Base-by-base conservation (phyloP, 2,888 invertebrate genomes). In the Cerastis rubricosa region DNA sequence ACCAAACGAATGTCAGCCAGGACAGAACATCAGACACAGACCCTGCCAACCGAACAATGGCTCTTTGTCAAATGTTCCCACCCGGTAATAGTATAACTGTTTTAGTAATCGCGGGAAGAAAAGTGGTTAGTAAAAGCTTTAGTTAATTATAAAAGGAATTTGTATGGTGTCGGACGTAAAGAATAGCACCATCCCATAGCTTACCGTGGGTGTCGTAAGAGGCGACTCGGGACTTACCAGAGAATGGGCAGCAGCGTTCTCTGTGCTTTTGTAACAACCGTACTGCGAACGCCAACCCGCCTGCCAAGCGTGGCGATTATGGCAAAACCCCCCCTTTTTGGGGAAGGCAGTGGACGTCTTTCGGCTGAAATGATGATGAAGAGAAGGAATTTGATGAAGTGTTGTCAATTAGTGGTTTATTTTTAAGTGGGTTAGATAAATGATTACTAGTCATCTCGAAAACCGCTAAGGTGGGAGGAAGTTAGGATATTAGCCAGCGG, bases 21-120 rank as follows among this genome's bases (percentile, higher is more conserved):
- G 49, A 76, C 80, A 64, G 79, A 82, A 83, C 89, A 85, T 76
- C 88, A 76, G 76, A 67, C 83, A 67, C 88, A 78, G 77, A 71
- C 83, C 65, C 71, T 45, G 51, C 66, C 57, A 68, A 83, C 49
- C 29, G 22, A 78, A 89, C 94, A 94, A 93, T 93, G 83, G 90
- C 65, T 85, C 90, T 92, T 93, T 93, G 92, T 92, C 87, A 83
- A 89, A 85, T 63, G 78, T 89, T 91, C 91, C 89, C 91, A 91
- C 89, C 84, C 86, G 66, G 83, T 84, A 87, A 85, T 81, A 86
- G 79, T 72, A 64, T 86, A 88, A 86, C 89, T 85, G 84, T 91
- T 89, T 80, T 51, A 72, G 90, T 87, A 87, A 75, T 63, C 64
- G 71, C 64, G 69, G 1, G 73, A 40, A 67, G 74, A 86, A 77